Evolutionary conservation across 2,797 vertebrate genomes (phyloP).

Genomic region (Enteromius paludinosus): DNA sequence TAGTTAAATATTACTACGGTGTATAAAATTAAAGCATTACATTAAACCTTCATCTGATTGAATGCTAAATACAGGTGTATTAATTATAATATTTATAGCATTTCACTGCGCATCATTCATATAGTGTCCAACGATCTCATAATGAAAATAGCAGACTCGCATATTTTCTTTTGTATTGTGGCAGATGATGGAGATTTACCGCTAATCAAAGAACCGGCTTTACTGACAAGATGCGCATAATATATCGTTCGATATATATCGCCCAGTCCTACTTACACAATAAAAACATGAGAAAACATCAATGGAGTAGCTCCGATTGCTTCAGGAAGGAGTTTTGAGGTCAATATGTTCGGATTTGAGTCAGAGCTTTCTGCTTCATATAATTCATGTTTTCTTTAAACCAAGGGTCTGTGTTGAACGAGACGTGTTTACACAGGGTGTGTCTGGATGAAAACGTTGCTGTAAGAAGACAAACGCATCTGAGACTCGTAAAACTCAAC

Average conservation of each 20-base stretch:
- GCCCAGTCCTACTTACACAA: no score
- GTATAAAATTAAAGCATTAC: neutral
- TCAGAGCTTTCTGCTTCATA: neutral
- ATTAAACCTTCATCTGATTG: neutral
- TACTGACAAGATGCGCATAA: no score
- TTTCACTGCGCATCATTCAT: neutral
- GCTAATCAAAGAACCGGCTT: no score
- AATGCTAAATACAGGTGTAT: neutral
- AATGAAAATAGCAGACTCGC: neutral
- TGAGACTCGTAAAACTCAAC: conserved; percentile 26
- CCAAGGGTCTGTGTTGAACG: neutral
- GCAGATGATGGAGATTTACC: no score
- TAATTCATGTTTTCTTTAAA: conserved; percentile 24
- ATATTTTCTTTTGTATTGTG: neutral
- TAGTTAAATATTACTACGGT: neutral
- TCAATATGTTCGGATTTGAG: conserved; percentile 22
- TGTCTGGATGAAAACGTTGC: neutral
- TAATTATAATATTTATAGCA: neutral
- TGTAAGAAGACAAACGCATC: conserved; percentile 2
- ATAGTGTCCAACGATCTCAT: neutral
- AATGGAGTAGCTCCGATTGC: conserved; percentile 1
- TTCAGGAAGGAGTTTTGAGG: neutral
- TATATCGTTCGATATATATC: no score
- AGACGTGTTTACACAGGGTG: conserved; percentile 31
- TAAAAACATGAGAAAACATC: conserved; percentile 15